Percentiles rank a stretch among this genome's conserved stretches.
Evolutionary conservation across 1,140 invertebrate genomes (phyloP).

Genomic region (Drosophila sulfurigaster): DNA sequence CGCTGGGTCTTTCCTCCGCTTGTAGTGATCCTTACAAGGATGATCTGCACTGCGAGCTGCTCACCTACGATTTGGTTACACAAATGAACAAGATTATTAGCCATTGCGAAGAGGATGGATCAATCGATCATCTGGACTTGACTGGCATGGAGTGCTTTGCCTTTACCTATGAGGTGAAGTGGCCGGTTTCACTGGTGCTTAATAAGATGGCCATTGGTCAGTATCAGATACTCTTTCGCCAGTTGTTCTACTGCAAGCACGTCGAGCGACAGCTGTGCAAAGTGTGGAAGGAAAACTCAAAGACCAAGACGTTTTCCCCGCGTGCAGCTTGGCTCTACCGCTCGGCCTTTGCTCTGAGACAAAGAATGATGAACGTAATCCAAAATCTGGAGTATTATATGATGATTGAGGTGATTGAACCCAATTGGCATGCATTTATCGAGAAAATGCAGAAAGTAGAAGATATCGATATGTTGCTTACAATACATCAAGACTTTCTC

Average conservation of each 20-base stretch:
- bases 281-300: conserved; percentile 97
- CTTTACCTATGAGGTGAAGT: conserved; percentile 96
- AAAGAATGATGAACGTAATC: conserved; percentile 98
- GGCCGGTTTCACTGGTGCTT: conserved; percentile 97
- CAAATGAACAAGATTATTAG: conserved; percentile 94
- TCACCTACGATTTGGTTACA: conserved; percentile 94
- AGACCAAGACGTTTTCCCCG: conserved; percentile 92
- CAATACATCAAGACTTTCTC: conserved; percentile 94
- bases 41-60: conserved; percentile 94
- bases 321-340: conserved; percentile 90
- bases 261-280: conserved; percentile 94
- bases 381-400: conserved; percentile 99
- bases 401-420: conserved; percentile 99
- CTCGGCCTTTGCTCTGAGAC: conserved; percentile 94
- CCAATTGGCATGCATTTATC: conserved; percentile 96
- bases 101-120: conserved; percentile 86
- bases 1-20: conserved; percentile 75
- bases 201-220: conserved; percentile 95
- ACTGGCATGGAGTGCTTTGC: conserved; percentile 97
- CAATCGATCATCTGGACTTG: conserved; percentile 84
- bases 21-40: conserved; percentile 96
- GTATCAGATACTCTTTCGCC: conserved; percentile 98
- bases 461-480: conserved; percentile 96
- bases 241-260: conserved; percentile 97
- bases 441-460: conserved; percentile 94